Conservation (phyloP, 2,888 invertebrate species). For the Acleris literana region DNA sequence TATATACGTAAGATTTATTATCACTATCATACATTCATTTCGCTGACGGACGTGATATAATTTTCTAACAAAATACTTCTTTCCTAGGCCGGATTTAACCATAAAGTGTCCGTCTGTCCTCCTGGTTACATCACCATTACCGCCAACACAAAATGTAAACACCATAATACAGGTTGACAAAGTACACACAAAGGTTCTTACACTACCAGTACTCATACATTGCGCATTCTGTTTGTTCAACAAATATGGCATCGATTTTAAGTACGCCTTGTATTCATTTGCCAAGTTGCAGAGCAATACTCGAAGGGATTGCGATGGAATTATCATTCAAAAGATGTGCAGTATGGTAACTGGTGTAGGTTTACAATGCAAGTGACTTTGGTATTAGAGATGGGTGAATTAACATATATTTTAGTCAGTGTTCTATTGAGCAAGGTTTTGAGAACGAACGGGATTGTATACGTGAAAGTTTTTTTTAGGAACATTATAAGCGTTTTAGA, state of each 20-base stretch:
- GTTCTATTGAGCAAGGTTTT: no score
- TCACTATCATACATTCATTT: no score
- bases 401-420: background rate
- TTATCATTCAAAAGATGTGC: constrained; percentile 14
- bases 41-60: no score
- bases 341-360: background rate
- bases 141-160: constrained; percentile 6
- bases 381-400: constrained; percentile 3
- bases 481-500: no score
- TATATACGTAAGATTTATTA: no score
- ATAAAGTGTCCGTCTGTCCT: no score
- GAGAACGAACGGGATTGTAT: no score
- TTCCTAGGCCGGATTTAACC: no score
- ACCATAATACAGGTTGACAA: background rate
- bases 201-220: background rate
- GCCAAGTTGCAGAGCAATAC: constrained; percentile 20
- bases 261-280: constrained; percentile 15
- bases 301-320: constrained; percentile 2
- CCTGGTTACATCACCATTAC: background rate
- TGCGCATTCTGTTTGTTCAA: constrained; percentile 7
- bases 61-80: no score
- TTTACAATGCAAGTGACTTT: background rate
- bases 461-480: no score
- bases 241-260: constrained; percentile 12
- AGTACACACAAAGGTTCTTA: background rate